phyloP scores from a whole-genome alignment of 2,888 invertebrate genomes.

The Rhamphomyia laevipes region DNA sequence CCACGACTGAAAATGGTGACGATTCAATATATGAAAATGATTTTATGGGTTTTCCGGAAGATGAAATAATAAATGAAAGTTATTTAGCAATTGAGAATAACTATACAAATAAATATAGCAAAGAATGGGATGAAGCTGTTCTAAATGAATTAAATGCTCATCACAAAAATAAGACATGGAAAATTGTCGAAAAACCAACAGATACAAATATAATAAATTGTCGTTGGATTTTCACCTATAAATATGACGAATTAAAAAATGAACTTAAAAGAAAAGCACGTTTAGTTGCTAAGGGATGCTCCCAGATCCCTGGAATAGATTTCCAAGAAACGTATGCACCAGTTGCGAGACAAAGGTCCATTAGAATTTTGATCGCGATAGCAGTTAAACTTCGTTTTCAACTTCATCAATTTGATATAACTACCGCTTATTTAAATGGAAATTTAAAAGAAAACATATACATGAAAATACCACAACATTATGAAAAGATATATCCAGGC shows the following conservation, averaged over 20 bases:
- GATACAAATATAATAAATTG: constrained; percentile 20
- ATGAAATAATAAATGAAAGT: too few species aligned
- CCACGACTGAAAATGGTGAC: too few species aligned
- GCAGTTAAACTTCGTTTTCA: not conserved
- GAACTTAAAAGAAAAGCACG: constrained; percentile 78
- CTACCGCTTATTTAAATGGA: constrained; percentile 3
- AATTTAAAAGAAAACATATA: not conserved
- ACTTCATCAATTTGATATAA: too few species aligned
- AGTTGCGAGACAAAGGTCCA: constrained; percentile 1
- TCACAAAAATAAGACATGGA: too few species aligned
- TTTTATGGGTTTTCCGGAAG: not conserved
- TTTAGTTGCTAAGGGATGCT: constrained; percentile 9
- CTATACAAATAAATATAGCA: too few species aligned
- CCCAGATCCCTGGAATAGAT: constrained; percentile 2
- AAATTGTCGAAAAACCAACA: too few species aligned
- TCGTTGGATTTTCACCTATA: too few species aligned
- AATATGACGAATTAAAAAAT: too few species aligned
- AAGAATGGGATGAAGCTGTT: too few species aligned
- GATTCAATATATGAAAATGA: too few species aligned
- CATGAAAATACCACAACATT: not conserved
- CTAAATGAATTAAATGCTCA: too few species aligned
- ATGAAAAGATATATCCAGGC: not conserved
- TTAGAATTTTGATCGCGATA: not conserved
- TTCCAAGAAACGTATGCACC: constrained; percentile 4
- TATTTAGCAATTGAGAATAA: too few species aligned